These are phyloP conservation scores for Incurvaria masculella DNA, from an alignment of 2,888 invertebrate species.

Conservation along the genomic window DNA sequence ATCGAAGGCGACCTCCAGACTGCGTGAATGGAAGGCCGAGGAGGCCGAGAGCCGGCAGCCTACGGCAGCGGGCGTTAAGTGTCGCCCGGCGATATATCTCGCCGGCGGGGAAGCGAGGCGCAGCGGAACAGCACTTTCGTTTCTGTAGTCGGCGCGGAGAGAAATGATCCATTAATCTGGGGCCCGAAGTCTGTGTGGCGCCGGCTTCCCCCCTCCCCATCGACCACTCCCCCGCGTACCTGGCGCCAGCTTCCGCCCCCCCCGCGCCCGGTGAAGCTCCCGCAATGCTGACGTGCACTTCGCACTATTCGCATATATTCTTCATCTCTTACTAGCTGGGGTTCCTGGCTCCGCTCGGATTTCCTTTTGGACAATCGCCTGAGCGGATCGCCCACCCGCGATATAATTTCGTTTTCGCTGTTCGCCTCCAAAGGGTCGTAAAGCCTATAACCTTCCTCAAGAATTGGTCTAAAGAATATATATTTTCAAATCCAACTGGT, in stretches of 20 bases:
- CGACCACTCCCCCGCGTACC: constrained; percentile 37
- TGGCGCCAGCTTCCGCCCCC: constrained; percentile 26
- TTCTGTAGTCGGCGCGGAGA: constrained; percentile 44
- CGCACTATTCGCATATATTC: too few relatives aligned
- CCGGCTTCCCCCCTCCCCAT: constrained; percentile 52
- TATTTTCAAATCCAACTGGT: too few relatives aligned
- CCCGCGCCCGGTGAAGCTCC: neutral
- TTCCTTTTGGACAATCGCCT: too few relatives aligned
- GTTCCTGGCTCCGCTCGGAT: too few relatives aligned
- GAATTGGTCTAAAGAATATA: too few relatives aligned
- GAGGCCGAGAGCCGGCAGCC: constrained; percentile 12
- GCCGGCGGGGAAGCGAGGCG: constrained; percentile 38
- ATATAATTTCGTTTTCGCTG: too few relatives aligned
- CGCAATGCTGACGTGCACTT: too few relatives aligned
- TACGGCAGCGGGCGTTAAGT: constrained; percentile 31
- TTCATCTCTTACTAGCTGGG: too few relatives aligned
- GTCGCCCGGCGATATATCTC: constrained; percentile 36
- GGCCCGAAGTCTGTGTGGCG: constrained; percentile 76
- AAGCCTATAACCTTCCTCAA: too few relatives aligned
- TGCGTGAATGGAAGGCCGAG: neutral
- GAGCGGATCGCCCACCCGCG: too few relatives aligned
- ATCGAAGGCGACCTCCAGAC: neutral
- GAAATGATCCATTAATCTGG: constrained; percentile 83
- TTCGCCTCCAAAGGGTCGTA: too few relatives aligned
- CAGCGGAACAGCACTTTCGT: constrained; percentile 48